phyloP scores from a whole-genome alignment of 2,888 invertebrate species.

The Drosophila ezoana region DNA sequence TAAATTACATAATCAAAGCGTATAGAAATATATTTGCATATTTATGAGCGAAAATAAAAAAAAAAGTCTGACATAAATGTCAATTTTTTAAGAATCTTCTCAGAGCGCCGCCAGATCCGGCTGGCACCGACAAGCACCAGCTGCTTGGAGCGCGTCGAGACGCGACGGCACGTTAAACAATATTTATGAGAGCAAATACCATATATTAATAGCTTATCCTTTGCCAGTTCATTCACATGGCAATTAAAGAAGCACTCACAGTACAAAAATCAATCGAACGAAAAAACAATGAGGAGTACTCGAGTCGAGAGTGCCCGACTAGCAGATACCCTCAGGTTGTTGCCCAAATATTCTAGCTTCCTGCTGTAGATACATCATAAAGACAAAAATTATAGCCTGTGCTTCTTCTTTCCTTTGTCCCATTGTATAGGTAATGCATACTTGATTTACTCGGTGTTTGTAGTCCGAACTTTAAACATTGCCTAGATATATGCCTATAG shows the following conservation, averaged over 20 bases:
- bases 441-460: no score
- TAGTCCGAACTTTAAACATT: no score
- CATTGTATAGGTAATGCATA: no score
- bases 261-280: slow-evolving; percentile 4
- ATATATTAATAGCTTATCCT: slow-evolving; percentile 56
- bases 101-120: slow-evolving; percentile 68
- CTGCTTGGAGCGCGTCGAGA: slow-evolving; percentile 3
- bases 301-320: no score
- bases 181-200: slow-evolving; percentile 47
- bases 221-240: slow-evolving; percentile 79
- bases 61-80: slow-evolving; percentile 42
- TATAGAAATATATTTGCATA: slow-evolving; percentile 62
- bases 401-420: no score
- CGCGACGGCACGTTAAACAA: slow-evolving; percentile 20
- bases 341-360: no score
- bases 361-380: no score
- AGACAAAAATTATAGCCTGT: no score
- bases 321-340: no score
- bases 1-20: slow-evolving; percentile 69
- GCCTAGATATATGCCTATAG: no score
- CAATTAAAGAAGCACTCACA: slow-evolving; percentile 41
- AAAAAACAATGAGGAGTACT: background rate
- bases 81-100: slow-evolving; percentile 58
- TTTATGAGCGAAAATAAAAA: slow-evolving; percentile 75
- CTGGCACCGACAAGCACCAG: slow-evolving; percentile 80